phyloP scores from a whole-genome alignment of 2,797 vertebrate genomes.

The Sarcoramphus papa region DNA sequence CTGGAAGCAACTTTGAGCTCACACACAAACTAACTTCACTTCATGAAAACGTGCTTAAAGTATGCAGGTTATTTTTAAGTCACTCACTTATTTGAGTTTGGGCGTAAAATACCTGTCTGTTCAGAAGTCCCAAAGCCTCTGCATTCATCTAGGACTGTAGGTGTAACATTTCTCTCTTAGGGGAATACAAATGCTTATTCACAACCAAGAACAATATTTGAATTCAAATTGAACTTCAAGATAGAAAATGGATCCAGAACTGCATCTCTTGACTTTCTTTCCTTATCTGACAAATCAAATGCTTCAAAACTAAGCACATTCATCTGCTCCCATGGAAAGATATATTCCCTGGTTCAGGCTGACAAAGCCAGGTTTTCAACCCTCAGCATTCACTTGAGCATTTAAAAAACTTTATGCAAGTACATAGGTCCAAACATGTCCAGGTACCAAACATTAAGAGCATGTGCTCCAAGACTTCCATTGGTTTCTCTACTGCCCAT shows the following conservation, averaged over 20 bases:
- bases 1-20: background rate
- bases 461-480: rapidly evolving
- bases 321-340: background rate
- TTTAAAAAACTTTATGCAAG: background rate
- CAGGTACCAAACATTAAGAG: background rate
- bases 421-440: background rate
- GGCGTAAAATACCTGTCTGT: background rate
- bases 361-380: background rate
- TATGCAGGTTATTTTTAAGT: background rate
- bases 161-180: background rate
- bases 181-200: background rate
- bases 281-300: background rate
- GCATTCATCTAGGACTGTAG: background rate
- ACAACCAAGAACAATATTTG: background rate
- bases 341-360: background rate
- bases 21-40: background rate
- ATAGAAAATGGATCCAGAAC: background rate
- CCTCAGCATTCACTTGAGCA: background rate
- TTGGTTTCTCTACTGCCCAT: background rate
- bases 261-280: background rate
- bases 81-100: background rate
- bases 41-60: background rate
- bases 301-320: background rate
- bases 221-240: background rate
- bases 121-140: background rate